These are phyloP conservation scores for Etia nguti DNA, from an alignment of 2,113 vertebrate genomes.

Conservation along the genomic window DNA sequence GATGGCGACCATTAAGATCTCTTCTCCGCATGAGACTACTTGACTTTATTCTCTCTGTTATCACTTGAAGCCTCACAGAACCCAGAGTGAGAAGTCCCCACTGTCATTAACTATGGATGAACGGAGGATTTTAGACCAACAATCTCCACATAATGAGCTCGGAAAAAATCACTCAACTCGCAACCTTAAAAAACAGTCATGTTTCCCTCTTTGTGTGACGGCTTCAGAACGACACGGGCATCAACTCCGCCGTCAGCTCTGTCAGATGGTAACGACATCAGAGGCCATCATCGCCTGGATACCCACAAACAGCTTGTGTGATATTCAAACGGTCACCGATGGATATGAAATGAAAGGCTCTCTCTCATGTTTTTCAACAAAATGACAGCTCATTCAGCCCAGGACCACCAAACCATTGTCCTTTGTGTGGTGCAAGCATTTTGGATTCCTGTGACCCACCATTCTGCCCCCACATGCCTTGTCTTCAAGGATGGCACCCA, in stretches of 20 bases:
- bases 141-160: constrained; percentile 41
- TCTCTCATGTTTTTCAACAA: not conserved
- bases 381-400: constrained; percentile 41
- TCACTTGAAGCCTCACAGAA: not conserved
- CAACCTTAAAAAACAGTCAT: not conserved
- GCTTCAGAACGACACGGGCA: not conserved
- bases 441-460: constrained; percentile 41
- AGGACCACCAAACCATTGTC: constrained; percentile 34
- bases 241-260: constrained; percentile 1
- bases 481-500: constrained; percentile 38
- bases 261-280: constrained; percentile 20
- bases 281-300: constrained; percentile 24
- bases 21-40: not conserved
- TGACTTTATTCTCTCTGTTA: not conserved
- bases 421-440: constrained; percentile 43
- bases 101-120: not conserved
- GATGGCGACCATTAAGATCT: not conserved
- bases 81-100: not conserved
- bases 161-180: constrained; percentile 34
- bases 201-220: constrained; percentile 24
- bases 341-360: constrained; percentile 2
- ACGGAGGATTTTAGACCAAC: not conserved
- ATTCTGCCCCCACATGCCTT: constrained; percentile 18
- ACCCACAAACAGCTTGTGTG: constrained; percentile 7
- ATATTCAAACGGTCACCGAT: constrained; percentile 27